Percentiles rank a stretch among this genome's conserved stretches.
These are phyloP conservation scores for Danaus chrysippus DNA, from an alignment of 2,888 invertebrate genomes.

Conservation along the genomic window DNA sequence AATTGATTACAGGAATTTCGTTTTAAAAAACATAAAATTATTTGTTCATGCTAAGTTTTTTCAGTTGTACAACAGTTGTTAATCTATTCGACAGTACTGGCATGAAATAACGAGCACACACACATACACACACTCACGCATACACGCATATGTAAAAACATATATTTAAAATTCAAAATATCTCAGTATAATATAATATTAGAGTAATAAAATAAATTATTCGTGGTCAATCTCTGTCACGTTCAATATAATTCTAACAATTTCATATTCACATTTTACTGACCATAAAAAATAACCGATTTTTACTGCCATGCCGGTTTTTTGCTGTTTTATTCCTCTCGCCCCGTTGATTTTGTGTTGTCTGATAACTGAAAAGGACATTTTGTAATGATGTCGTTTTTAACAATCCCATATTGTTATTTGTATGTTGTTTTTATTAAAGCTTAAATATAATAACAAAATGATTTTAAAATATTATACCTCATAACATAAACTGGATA, in stretches of 20 bases:
- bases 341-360: slow-evolving; percentile 33
- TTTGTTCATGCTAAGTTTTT: no score
- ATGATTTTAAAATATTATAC: not conserved
- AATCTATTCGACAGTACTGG: no score
- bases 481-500: not conserved
- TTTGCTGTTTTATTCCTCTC: slow-evolving; percentile 45
- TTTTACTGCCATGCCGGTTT: slow-evolving; percentile 50
- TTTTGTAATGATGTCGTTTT: slow-evolving; percentile 25
- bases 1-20: no score
- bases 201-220: slow-evolving; percentile 14
- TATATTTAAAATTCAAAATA: no score
- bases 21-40: no score
- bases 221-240: slow-evolving; percentile 33
- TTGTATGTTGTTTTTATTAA: not conserved
- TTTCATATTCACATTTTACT: slow-evolving; percentile 54
- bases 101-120: no score
- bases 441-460: not conserved
- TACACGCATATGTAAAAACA: no score
- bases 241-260: slow-evolving; percentile 44
- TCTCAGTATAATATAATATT: not conserved
- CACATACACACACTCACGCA: no score
- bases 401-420: slow-evolving; percentile 21
- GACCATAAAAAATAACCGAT: slow-evolving; percentile 57
- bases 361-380: slow-evolving; percentile 23
- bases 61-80: no score